Conservation (phyloP, 92 coral and sea anemone genomes). For the Palythoa grandiflora region DNA sequence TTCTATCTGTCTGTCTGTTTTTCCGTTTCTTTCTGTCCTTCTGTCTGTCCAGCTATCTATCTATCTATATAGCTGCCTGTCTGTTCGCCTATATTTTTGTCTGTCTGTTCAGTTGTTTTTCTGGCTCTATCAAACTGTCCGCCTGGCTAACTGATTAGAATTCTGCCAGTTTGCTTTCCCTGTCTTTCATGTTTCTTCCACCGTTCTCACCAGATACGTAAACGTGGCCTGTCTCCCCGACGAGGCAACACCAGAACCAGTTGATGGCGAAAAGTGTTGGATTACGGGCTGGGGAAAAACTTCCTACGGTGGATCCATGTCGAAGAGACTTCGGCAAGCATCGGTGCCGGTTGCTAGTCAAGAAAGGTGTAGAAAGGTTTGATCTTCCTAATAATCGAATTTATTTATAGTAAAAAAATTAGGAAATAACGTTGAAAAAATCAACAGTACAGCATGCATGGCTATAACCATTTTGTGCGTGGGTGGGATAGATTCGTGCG, state of each 20-base stretch:
- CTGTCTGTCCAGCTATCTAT: too few species aligned
- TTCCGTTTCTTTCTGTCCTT: too few species aligned
- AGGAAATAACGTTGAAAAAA: too few species aligned
- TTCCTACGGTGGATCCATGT: neutral
- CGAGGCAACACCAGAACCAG: slow-evolving; percentile 28
- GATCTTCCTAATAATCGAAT: neutral
- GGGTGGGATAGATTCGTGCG: too few species aligned
- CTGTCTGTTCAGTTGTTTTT: neutral
- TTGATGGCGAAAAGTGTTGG: slow-evolving; percentile 25
- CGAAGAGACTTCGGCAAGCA: slow-evolving; percentile 18
- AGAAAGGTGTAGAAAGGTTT: slow-evolving; percentile 21
- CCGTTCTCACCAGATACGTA: neutral
- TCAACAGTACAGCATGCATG: too few species aligned
- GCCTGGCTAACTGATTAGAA: too few species aligned
- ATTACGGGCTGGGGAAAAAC: slow-evolving; percentile 39
- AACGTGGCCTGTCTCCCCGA: slow-evolving; percentile 41
- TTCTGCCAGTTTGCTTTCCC: neutral
- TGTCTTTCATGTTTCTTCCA: neutral
- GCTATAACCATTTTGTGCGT: too few species aligned
- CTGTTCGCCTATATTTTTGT: neutral
- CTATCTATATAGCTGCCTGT: too few species aligned
- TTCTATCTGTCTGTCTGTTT: neutral
- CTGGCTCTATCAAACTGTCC: neutral
- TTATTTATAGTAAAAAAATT: too few species aligned
- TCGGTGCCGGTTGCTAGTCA: slow-evolving; percentile 28